Evolutionary conservation across 1,140 invertebrate genomes (phyloP).

Genomic region (Copidosoma floridanum): DNA sequence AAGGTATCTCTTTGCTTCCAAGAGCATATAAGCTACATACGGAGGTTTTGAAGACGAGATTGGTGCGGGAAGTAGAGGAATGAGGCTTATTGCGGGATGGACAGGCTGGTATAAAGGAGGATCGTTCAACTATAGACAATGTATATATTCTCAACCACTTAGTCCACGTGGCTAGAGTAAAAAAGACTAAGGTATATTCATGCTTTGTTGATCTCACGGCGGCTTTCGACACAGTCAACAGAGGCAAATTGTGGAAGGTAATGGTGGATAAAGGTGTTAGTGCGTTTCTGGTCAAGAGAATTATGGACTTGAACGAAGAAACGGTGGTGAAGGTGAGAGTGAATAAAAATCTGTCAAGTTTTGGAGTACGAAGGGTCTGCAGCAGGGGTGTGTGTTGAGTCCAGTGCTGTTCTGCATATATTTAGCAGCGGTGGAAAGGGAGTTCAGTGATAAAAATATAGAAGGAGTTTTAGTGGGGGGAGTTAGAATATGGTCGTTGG

Average conservation of each 20-base stretch:
- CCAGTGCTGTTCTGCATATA: constrained; percentile 26
- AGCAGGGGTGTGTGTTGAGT: constrained; percentile 24
- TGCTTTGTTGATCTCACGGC: constrained; percentile 24
- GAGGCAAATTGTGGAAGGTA: not conserved
- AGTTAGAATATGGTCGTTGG: not conserved
- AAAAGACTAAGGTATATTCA: constrained; percentile 5
- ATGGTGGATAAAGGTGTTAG: constrained; percentile 10
- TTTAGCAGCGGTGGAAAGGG: constrained; percentile 13
- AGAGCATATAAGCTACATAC: not conserved
- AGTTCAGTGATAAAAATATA: not conserved
- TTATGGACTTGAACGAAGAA: constrained; percentile 5
- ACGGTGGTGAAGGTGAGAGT: constrained; percentile 5
- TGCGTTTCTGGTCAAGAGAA: not conserved
- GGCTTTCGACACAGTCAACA: constrained; percentile 22
- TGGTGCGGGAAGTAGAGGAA: not conserved
- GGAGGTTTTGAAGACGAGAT: not conserved
- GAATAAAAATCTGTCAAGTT: not conserved
- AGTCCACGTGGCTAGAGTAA: not conserved
- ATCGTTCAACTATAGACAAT: not conserved
- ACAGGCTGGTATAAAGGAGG: no score
- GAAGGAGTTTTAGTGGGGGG: constrained; percentile 1
- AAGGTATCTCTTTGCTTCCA: not conserved
- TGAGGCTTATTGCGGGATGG: not conserved
- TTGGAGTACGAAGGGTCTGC: constrained; percentile 17
- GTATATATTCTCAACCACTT: not conserved